Base-by-base conservation (phyloP, 2,797 vertebrate genomes). In the Channa striata region DNA sequence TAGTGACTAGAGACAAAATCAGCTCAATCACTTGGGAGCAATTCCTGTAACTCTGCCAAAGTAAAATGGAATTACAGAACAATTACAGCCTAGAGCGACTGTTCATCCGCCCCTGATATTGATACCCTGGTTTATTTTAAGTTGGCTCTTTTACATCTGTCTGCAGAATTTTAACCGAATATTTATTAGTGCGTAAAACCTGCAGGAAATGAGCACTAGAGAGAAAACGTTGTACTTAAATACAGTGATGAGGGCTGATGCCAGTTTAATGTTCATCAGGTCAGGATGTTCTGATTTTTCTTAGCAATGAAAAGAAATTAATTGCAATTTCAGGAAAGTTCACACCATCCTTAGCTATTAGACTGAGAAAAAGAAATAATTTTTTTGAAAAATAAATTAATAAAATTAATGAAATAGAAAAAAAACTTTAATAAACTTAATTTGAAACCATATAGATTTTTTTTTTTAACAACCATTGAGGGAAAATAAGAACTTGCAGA, bases 61-160 rank as follows among this genome's bases (percentile, higher is more conserved):
- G 67, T 56, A 0, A 74, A 86, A 80, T 58, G 42, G 42, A 82
- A 80, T 85, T 74, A 80, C 65, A 72, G 50, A 39, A 44, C 71
- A 75, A 62, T 84, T 36, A 17, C 58, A 63, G 54, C 40, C 11
- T 36, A 40, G 16, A 58, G 67, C 13, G 11, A 59, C 69, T 82
- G 59, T 56, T 60, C 16, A 36, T 43, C 51, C 33, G 42, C 6
- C 16, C 19, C 25, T 59, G 36, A 52, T 30, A 60, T 56, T n/a
- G 39, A 58, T 59, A 42, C n/a, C 17, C 17, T 33, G 25, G 23
- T 23, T 65, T 36, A 61, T 63, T 62, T 36, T 1, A 34, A 62
- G 8, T n/a, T n/a, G 33, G 8, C 1, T 39, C 37, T 61, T 68
- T 51, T 14, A 23, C 7, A 20, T 52, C 14, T 3, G 20, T 51